A percentile compares a stretch with the other conserved stretches of the same genome.
Evolutionary conservation across 2,888 invertebrate species (phyloP).

Genomic region (Frankliniella intonsa): DNA sequence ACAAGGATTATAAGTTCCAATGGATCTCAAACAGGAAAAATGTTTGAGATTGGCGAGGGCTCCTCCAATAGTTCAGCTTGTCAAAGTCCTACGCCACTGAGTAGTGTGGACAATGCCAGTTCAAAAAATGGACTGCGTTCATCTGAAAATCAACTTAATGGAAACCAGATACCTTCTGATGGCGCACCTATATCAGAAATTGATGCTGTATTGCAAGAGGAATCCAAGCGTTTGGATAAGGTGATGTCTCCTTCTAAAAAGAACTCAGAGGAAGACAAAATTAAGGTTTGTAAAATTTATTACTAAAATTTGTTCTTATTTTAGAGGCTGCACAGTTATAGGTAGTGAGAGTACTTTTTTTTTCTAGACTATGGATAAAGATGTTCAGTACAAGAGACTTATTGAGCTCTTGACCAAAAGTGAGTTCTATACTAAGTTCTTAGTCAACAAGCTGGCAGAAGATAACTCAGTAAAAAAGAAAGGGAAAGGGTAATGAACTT

Average conservation of each 20-base stretch:
- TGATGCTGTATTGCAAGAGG: neutral
- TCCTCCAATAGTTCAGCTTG: too few species aligned
- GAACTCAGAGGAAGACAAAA: neutral
- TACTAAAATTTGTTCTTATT: neutral
- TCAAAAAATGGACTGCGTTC: neutral
- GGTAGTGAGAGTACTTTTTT: neutral
- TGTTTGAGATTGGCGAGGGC: too few species aligned
- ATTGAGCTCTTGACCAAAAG: conserved; percentile 39
- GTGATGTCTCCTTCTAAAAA: neutral
- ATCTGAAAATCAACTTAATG: neutral
- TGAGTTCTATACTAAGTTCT: conserved; percentile 37
- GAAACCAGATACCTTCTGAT: neutral
- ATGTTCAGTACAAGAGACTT: conserved; percentile 38
- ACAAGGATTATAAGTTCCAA: too few species aligned
- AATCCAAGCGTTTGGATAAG: neutral
- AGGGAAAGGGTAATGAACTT: neutral
- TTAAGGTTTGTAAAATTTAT: neutral
- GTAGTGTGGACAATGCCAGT: too few species aligned
- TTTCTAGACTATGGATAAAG: conserved; percentile 32
- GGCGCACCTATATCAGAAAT: neutral
- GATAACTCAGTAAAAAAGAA: neutral
- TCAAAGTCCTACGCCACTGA: too few species aligned
- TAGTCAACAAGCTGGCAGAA: conserved; percentile 36
- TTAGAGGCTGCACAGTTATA: neutral
- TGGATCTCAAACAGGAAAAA: too few species aligned